A percentile compares a stretch with the other conserved stretches of the same genome.
These are phyloP conservation scores for Galbula dea DNA, from an alignment of 2,113 vertebrate genomes.

Conservation along the genomic window DNA sequence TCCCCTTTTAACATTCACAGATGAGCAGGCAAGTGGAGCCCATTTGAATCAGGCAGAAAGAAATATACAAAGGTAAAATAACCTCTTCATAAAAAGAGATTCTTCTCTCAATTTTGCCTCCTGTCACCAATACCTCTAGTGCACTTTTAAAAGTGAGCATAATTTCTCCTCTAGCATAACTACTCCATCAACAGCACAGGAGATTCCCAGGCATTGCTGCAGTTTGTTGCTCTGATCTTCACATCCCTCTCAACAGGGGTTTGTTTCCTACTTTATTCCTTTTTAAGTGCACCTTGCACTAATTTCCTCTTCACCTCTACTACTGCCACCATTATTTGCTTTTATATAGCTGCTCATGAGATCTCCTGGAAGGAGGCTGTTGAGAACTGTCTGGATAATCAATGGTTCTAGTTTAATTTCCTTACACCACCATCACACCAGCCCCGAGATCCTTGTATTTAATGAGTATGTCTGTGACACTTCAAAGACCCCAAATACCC, in stretches of 20 bases:
- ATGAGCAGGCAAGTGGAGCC: slow-evolving; percentile 13
- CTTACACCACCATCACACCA: not conserved
- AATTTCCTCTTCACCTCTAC: slow-evolving; percentile 42
- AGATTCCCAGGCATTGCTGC: not conserved
- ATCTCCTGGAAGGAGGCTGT: slow-evolving; percentile 53
- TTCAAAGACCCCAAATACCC: slow-evolving; percentile 38
- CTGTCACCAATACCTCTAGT: not conserved
- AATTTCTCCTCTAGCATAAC: not conserved
- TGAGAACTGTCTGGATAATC: slow-evolving; percentile 58
- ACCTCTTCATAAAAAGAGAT: not conserved
- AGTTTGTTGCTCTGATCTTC: slow-evolving; percentile 1
- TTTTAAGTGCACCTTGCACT: slow-evolving; percentile 20
- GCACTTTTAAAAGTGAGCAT: not conserved
- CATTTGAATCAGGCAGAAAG: not conserved
- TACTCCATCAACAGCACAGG: not conserved
- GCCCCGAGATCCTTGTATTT: slow-evolving; percentile 43
- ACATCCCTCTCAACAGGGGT: not conserved
- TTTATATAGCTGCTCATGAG: not conserved
- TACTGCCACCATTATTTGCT: not conserved
- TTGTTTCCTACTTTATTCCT: slow-evolving; percentile 38
- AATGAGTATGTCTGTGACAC: slow-evolving; percentile 41
- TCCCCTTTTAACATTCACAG: slow-evolving; percentile 40
- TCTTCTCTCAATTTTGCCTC: not conserved
- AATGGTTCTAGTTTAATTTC: slow-evolving; percentile 44
- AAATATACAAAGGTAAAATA: not conserved